Evolutionary conservation across 1,140 invertebrate genomes (phyloP), one percentile per base, ranked within the genome.

Genomic region (Plectrocnemia conspersa): DNA sequence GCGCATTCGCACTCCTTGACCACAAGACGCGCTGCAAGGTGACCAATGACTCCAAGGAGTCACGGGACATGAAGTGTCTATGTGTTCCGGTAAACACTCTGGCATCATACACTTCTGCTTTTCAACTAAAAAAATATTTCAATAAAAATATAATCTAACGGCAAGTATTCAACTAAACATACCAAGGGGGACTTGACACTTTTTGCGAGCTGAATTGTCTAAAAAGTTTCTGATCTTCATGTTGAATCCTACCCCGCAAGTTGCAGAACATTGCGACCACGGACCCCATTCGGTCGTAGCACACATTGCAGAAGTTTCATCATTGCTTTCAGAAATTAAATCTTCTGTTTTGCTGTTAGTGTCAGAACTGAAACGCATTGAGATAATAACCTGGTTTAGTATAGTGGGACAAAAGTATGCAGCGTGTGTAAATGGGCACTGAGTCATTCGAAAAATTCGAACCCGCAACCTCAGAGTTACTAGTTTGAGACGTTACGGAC

Each of bases 191-290:
- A 91, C 77, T 46, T 86, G 81, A 7, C 89, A 91, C 52, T 84
- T 87, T 68, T 92, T 91, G 35, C 82, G 78, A 11, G 85, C 85
- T 74, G 82, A 79, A 21, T 77, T 80, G 66, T 91, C 79, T 1
- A 82, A 59, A 68, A 93, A 93, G 16, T 77, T 75, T 16, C 91
- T 72, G 0, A 80, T 82, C 23, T 90, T 75, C 70, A 87, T 85
- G 65, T 77, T 81, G 29, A 87, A 72, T 1, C 91, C 92, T 25
- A 85, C 72, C 1, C 90, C 91, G 67, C 92, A 95, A 6, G 84
- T 84, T 1, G 80, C 81, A 0, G 88, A 89, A 69, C 91, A 95
- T 55, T 86, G 81, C 4, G 85, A 85, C 89, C 89, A 94, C 0
- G 76, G 68, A 15, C 80, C 77, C 91, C 91, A 94, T 10, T 81